Evolutionary conservation across 2,888 invertebrate genomes (phyloP), one percentile per base, ranked within the genome.

Genomic region (Agrilus mali): DNA sequence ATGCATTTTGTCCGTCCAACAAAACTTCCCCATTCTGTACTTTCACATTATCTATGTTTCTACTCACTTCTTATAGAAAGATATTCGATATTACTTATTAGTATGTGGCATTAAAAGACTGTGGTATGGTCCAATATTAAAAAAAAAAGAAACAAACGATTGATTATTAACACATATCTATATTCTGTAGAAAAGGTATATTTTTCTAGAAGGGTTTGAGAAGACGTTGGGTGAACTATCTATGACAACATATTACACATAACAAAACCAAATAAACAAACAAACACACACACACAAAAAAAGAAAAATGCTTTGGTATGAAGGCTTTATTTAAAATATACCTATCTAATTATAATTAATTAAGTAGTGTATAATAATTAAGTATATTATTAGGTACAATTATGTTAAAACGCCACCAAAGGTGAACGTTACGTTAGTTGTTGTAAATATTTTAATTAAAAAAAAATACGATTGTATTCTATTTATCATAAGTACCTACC

Each of bases 221-320:
- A 27, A 27, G 10, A 27, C 10, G 27, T 27, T 27, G 8, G 27
- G 10, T 10, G 10, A 4, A 10, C 10, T 10, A 27, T 27, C 22
- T 22, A 22, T 2, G 20, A 20, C 6, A 20, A 6, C 20, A 20
- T 5, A 20, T 48, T 51, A 55, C 53, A 54, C 49, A 52, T 51
- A 48, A 47, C 55, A 55, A 55, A 51, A 43, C 20, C 5, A 27
- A 27, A 10, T 27, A 10, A 27, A 8, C 27, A 44, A 51, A 42
- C 10, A 10, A 27, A 27, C 10, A 27, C 4, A 7, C 22, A 22
- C n/a, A n/a, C n/a, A n/a, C n/a, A 22, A 22, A 57, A 57, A 56
- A 59, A 57, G 57, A 38, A 41, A 41, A 46, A 60, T 59, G 66
- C 65, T 66, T 66, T 65, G 66, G 66, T 66, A 65, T 61, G 60